Percentiles rank a stretch among this genome's conserved stretches.
Conservation (phyloP, 2,888 invertebrate genomes). For the Heliconius aoede region DNA sequence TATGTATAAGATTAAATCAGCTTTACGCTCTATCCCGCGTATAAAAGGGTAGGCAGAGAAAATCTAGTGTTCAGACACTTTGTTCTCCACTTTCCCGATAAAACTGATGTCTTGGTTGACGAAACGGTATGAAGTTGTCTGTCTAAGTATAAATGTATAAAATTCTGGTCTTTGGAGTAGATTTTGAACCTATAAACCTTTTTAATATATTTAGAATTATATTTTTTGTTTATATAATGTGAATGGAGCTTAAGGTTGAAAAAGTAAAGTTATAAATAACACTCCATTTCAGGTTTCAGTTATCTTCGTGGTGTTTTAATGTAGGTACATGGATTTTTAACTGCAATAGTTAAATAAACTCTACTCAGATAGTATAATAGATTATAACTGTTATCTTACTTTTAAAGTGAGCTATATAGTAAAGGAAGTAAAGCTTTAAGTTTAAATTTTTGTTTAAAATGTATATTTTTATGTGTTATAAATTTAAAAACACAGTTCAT, state of each 20-base stretch:
- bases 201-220: neutral
- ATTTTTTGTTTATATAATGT: neutral
- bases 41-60: too few species aligned
- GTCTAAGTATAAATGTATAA: neutral
- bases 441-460: neutral
- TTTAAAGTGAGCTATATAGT: neutral
- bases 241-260: conserved; percentile 15
- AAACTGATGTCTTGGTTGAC: too few species aligned
- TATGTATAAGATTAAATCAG: neutral
- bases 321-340: conserved; percentile 19
- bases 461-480: too few species aligned
- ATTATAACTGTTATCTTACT: neutral
- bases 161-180: neutral
- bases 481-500: too few species aligned
- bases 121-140: neutral
- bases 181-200: neutral
- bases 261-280: conserved; percentile 25
- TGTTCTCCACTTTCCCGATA: too few species aligned
- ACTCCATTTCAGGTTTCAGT: conserved; percentile 20
- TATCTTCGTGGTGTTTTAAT: conserved; percentile 16
- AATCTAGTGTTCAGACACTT: too few species aligned
- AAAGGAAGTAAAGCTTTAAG: too few species aligned
- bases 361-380: neutral
- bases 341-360: conserved; percentile 11
- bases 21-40: too few species aligned